Evolutionary conservation across 2,888 invertebrate species (phyloP), one percentile per base, ranked within the genome.

Genomic region (Schizaphis graminum): DNA sequence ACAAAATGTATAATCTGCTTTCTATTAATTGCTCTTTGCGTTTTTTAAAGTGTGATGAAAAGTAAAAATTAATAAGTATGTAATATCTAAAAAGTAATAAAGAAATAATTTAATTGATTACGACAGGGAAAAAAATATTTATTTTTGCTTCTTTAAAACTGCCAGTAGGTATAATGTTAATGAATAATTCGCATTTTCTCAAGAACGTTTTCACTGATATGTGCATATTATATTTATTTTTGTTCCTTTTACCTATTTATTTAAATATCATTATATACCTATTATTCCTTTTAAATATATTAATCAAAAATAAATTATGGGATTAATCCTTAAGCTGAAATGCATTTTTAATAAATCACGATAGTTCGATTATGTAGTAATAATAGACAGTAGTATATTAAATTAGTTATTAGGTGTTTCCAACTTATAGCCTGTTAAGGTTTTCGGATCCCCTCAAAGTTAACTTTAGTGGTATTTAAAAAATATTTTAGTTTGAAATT

Each of bases 41-140:
- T 86, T 13, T n/a, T 90, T 24, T 47, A 24, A 67, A 91, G 3
- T 77, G 77, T 41, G 26, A 91, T 91, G 35, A 77, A 53, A 53
- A 77, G 53, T 91, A 77, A 77, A 84, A 84, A 77, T 5, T 86
- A 86, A 86, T 28, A 47, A 86, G 86, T 47, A 16, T 28, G n/a
- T 44, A 47, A 86, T 16, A 77, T 35, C 35, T 41, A 21, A 77
- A 35, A 35, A 77, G 77, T 5, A 47, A 47, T 77, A 77, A n/a
- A 86, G 3, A 86, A 7, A 44, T 47, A 47, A 47, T 47, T 28
- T 28, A 47, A 28, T 44, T 86, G 28, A 86, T n/a, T 44, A 44
- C 44, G 44, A 10, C 26, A 44, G 5, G 44, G 11, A 35, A 77
- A 77, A 35, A 35, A 7, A 35, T 77, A 1, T 8, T 77, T 77